Evolutionary conservation across 2,888 invertebrate genomes (phyloP), one percentile per base, ranked within the genome.

Genomic region (Tinea semifulvella): DNA sequence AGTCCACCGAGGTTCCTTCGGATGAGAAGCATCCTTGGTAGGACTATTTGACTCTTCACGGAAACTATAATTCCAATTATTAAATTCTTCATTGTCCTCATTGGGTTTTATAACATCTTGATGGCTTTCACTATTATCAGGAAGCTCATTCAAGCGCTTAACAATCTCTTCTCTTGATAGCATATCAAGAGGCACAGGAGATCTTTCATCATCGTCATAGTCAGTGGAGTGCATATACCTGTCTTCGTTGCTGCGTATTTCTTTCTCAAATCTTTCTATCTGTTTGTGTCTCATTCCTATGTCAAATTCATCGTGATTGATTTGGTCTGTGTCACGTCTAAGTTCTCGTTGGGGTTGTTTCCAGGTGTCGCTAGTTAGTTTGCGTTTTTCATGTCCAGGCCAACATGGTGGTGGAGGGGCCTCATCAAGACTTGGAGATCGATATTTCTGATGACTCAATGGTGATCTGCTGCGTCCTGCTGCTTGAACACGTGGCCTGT

Each of bases 331-430:
- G 27, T n/a, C n/a, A n/a, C n/a, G n/a, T n/a, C n/a, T n/a, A n/a
- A n/a, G n/a, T n/a, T n/a, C n/a, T n/a, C 27, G 27, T 27, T 27
- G 8, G 8, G 8, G 6, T 31, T 8, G 8, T 22, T 22, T 22
- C 5, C 22, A 22, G 6, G 22, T 22, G 22, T 47, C 48, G 13
- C 31, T 11, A 13, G 44, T 18, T 10, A 36, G n/a, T 20, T 42
- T 22, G 4, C 11, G 10, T 13, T 42, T 8, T 11, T 22, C 3
- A 44, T 61, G 66, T 10, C 64, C 72, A 0, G 76, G 74, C 77
- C 76, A 76, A 2, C 53, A 38, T 0, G 77, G 76, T 0, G 77
- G 75, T 1, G 74, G 76, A 0, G 77, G 77, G 1, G 72, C 36
- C 16, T 10, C 36, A 17, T 18, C 18, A 17, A 10, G 7, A 7